These are phyloP conservation scores for Zoanthus sociatus DNA, from an alignment of 92 coral and sea anemone genomes.

Conservation along the genomic window DNA sequence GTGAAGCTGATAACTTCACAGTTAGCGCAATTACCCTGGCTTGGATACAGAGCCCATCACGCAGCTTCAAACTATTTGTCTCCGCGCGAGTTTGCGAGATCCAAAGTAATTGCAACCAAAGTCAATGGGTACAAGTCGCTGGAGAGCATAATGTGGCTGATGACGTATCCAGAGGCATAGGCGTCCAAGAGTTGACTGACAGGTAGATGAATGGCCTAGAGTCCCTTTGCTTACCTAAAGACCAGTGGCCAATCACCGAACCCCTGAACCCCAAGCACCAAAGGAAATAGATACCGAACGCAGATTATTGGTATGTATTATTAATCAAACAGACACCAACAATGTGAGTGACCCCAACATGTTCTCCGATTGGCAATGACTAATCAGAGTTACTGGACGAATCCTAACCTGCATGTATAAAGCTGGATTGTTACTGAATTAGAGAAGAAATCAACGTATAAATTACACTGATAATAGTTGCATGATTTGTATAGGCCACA, in stretches of 20 bases:
- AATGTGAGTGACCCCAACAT: no score
- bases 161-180: slow-evolving; percentile 48
- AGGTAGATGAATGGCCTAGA: slow-evolving; percentile 45
- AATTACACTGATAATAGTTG: no score
- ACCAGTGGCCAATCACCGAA: slow-evolving; percentile 37
- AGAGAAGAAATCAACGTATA: no score
- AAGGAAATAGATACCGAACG: no score
- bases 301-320: no score
- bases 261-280: background rate
- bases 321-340: no score
- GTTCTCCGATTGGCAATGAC: no score
- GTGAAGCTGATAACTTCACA: slow-evolving; percentile 22
- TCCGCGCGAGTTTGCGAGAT: slow-evolving; percentile 71
- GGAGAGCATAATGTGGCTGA: slow-evolving; percentile 75
- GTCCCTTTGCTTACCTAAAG: slow-evolving; percentile 31
- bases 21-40: slow-evolving; percentile 58
- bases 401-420: no score
- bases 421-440: no score
- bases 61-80: slow-evolving; percentile 52
- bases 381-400: no score
- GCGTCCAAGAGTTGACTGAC: slow-evolving; percentile 30
- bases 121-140: slow-evolving; percentile 65
- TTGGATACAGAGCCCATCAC: slow-evolving; percentile 49
- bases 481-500: no score
- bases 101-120: slow-evolving; percentile 65